Evolutionary conservation across 2,113 vertebrate genomes (phyloP), one percentile per base, ranked within the genome.

Genomic region (Dasyprocta punctata): DNA sequence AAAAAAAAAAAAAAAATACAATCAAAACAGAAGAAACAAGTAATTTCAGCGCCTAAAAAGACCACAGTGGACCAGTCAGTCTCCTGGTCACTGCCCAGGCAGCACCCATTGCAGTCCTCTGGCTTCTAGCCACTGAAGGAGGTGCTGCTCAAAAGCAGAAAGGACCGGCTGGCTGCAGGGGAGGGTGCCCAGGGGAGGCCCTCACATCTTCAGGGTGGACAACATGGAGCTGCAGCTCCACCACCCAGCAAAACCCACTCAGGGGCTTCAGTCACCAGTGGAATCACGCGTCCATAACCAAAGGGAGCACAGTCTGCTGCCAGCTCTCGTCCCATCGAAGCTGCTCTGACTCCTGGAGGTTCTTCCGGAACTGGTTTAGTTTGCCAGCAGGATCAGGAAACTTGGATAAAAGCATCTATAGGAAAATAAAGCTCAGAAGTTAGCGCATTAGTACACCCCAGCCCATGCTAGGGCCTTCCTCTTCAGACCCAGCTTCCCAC

Each of bases 321-420:
- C 99, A 99, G 96, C 99, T 99, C 92, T 99, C 98, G 0, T 99
- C 99, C 99, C 99, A 99, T 11, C 98, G 73, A 75, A 98, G 98
- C 97, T 99, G 98, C 81, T 95, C 96, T 7, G 98, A 99, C 1
- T 89, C 92, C 33, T 56, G 97, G 22, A 99, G 99, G 91, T 99
- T 99, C 97, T 90, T 97, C 87, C 99, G 99, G 98, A 99, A 99
- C 58, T 13, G 67, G 5, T 95, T 95, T 30, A 99, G 98, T 96
- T 98, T 99, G 86, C 99, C 98, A 3, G 96, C 97, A 61, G 94
- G 78, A 3, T 97, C 9, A 0, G 99, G 98, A 73, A 99, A 99
- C 19, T 98, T 98, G 65, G 96, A 97, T 61, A 99, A 98, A 81
- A 99, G 99, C 96, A 98, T 98, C 99, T 99, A 98, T 0, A 90